Percentiles rank a stretch among this genome's conserved stretches.
phyloP scores from a whole-genome alignment of 2,888 invertebrate genomes.

The Plebejus argus region DNA sequence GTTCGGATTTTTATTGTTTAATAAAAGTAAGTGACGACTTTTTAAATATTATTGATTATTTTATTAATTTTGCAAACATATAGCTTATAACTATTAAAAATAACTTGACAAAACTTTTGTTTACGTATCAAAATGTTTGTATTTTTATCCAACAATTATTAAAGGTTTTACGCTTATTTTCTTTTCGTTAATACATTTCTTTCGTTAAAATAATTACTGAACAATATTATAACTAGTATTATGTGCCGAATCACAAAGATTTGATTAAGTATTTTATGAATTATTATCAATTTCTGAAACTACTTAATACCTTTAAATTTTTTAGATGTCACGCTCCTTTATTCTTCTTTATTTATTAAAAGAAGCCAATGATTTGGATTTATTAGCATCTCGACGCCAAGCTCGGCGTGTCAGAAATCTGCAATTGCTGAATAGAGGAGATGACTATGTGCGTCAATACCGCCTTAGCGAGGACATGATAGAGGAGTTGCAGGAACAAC shows the following conservation, averaged over 20 bases:
- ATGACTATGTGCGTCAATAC: background rate
- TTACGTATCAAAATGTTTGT: no score
- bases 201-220: background rate
- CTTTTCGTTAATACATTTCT: background rate
- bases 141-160: no score
- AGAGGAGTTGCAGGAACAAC: background rate
- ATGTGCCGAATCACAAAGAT: background rate
- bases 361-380: background rate
- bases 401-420: background rate
- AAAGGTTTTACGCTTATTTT: background rate
- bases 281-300: constrained; percentile 1
- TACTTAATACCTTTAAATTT: background rate
- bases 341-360: background rate
- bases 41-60: no score
- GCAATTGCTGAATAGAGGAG: background rate
- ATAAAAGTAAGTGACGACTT: no score
- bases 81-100: no score
- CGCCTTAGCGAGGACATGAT: background rate
- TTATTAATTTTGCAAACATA: no score
- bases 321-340: background rate
- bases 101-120: no score
- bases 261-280: background rate
- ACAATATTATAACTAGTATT: background rate
- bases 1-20: no score
- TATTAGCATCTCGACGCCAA: background rate